Conservation (phyloP, 2,888 invertebrate genomes). For the Steinernema scapterisci region DNA sequence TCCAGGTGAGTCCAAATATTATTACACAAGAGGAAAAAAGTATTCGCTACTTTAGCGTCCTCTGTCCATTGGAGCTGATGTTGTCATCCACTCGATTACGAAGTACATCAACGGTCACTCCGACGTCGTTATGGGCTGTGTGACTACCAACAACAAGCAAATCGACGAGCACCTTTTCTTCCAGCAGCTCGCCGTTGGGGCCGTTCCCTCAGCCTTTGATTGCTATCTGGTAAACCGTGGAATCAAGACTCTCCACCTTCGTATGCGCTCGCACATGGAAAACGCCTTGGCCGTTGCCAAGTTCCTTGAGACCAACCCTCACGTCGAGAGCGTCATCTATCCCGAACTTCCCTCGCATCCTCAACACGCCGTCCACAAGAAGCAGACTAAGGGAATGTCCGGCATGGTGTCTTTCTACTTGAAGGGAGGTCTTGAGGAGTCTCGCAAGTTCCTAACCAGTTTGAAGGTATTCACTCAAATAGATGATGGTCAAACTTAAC, state of each 20-base stretch:
- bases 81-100: slow-evolving; percentile 87
- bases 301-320: slow-evolving; percentile 80
- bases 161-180: slow-evolving; percentile 79
- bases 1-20: slow-evolving; percentile 49
- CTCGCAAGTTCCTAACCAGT: slow-evolving; percentile 76
- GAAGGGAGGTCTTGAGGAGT: slow-evolving; percentile 78
- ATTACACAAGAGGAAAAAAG: too few species aligned
- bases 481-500: too few species aligned
- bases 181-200: slow-evolving; percentile 76
- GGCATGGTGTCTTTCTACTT: slow-evolving; percentile 89
- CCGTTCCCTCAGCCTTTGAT: slow-evolving; percentile 93
- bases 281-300: slow-evolving; percentile 80
- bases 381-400: slow-evolving; percentile 79
- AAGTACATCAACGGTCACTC: slow-evolving; percentile 99
- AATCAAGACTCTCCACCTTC: slow-evolving; percentile 85
- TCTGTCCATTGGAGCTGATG: slow-evolving; percentile 85
- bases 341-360: slow-evolving; percentile 82
- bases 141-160: slow-evolving; percentile 77
- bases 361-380: slow-evolving; percentile 79
- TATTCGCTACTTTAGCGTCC: slow-evolving; percentile 78
- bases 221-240: slow-evolving; percentile 87
- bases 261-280: slow-evolving; percentile 86
- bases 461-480: slow-evolving; percentile 72
- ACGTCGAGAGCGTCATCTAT: slow-evolving; percentile 74
- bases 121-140: slow-evolving; percentile 93